phyloP scores from a whole-genome alignment of 2,888 invertebrate species.

The Rhingia campestris region DNA sequence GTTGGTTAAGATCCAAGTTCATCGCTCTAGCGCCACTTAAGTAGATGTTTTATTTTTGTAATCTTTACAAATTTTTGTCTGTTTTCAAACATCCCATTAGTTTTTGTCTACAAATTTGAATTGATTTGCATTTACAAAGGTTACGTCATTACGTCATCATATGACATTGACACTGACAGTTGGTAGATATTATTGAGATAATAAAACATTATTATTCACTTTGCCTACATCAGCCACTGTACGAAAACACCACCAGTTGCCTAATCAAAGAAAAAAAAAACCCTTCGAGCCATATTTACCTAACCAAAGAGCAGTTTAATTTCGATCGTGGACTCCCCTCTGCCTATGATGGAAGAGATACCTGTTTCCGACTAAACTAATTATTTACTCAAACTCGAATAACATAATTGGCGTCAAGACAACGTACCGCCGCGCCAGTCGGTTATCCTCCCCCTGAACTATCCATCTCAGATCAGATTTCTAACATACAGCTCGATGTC shows the following conservation, averaged over 20 bases:
- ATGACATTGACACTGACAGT: constrained; percentile 50
- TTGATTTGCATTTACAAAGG: background rate
- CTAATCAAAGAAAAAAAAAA: background rate
- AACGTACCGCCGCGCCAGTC: constrained; percentile 48
- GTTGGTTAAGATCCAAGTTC: no score
- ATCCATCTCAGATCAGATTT: constrained; percentile 60
- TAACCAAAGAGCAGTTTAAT: constrained; percentile 32
- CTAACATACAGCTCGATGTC: constrained; percentile 2
- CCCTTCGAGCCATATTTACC: constrained; percentile 20
- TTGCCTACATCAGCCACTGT: constrained; percentile 6
- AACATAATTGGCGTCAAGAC: constrained; percentile 66
- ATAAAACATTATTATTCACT: constrained; percentile 8
- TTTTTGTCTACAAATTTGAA: no score
- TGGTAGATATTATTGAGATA: constrained; percentile 2
- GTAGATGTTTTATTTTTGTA: no score
- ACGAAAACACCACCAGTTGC: background rate
- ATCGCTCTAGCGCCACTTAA: no score
- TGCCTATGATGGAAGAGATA: background rate
- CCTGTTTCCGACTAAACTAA: constrained; percentile 60
- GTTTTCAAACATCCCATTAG: no score
- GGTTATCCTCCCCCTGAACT: background rate
- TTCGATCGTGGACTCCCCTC: constrained; percentile 3
- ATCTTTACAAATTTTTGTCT: no score
- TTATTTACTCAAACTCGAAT: constrained; percentile 58
- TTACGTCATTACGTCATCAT: constrained; percentile 21